Conservation (phyloP, 2,113 vertebrate species). For the Synodontis membranacea region DNA sequence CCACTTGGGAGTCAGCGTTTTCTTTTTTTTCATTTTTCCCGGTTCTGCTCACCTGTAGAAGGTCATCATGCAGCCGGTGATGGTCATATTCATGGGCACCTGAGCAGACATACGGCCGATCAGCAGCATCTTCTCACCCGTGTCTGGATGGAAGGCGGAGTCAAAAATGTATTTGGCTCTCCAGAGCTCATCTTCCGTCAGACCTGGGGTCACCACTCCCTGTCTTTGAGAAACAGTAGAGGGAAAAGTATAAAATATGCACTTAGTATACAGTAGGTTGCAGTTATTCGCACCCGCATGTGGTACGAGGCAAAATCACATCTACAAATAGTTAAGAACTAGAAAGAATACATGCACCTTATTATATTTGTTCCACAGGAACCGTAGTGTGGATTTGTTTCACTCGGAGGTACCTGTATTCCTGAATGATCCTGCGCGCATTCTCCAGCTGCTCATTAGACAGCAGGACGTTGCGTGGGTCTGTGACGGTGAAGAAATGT, state of each 20-base stretch:
- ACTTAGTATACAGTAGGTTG: not conserved
- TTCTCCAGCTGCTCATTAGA: conserved; percentile 82
- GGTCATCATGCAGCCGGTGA: conserved; percentile 99
- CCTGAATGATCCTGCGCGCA: conserved; percentile 82
- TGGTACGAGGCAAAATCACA: not conserved
- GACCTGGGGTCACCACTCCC: conserved; percentile 82
- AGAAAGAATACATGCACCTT: not conserved
- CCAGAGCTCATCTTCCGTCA: conserved; percentile 95
- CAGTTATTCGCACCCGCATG: too few species aligned
- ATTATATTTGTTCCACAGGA: not conserved
- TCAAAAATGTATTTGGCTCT: conserved; percentile 94
- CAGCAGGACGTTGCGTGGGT: conserved; percentile 91
- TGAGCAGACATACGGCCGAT: conserved; percentile 98
- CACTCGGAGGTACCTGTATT: conserved; percentile 82
- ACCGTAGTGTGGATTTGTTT: too few species aligned
- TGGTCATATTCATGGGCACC: conserved; percentile 99
- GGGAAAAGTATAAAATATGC: not conserved
- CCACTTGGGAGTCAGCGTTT: not conserved
- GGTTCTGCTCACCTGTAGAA: conserved; percentile 85
- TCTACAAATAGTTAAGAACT: not conserved
- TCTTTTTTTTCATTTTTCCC: too few species aligned
- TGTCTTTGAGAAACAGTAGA: conserved; percentile 69
- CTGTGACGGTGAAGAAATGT: conserved; percentile 98
- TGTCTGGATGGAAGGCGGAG: conserved; percentile 97
- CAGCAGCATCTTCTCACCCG: conserved; percentile 95